Base-by-base conservation (phyloP, 2,113 vertebrate species). In the Pluvialis apricaria region DNA sequence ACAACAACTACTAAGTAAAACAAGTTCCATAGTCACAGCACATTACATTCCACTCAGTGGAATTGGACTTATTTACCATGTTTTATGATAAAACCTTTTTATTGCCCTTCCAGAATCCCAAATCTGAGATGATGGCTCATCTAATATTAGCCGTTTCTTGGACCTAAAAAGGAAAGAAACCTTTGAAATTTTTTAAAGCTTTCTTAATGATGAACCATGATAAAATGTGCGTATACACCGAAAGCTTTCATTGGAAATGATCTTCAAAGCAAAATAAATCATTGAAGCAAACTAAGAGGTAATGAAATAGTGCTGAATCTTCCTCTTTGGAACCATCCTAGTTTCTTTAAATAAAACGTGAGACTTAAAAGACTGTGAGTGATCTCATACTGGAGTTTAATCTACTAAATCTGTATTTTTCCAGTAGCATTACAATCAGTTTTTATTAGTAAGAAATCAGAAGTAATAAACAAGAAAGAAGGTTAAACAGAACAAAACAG, bases 381-480 rank as follows among this genome's bases (percentile, higher is more conserved):
- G 65, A 66, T 54, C 36, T 61, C 55, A 52, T 24, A 36, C 0
- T 62, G 51, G 31, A 66, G 18, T 32, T 82, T 40, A 52, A 76
- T 62, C 28, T 73, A 31, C 31, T 71, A 38, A 62, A 88, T 36
- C 40, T 31, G 45, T 22, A 14, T 15, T 36, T 24, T 25, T 76
- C 25, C 51, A 25, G 21, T 19, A 82, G 31, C 42, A 86, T 68
- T 58, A 58, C 15, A 13, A 55, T 31, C 36, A 44, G 22, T 3
- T 73, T 78, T 85, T 87, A 77, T 84, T 66, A 34, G 44, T 6
- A 88, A 78, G 44, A 87, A 73, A 58, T n/a, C 49, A 82, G 70
- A 69, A 45, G 28, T 20, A 78, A 49, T 34, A 49, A 82, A 44
- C 40, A 75, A 80, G 78, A 42, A 82, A 79, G 2, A 55, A 69